Conservation (phyloP, 2,113 vertebrate genomes). For the Vicugna pacos region DNA sequence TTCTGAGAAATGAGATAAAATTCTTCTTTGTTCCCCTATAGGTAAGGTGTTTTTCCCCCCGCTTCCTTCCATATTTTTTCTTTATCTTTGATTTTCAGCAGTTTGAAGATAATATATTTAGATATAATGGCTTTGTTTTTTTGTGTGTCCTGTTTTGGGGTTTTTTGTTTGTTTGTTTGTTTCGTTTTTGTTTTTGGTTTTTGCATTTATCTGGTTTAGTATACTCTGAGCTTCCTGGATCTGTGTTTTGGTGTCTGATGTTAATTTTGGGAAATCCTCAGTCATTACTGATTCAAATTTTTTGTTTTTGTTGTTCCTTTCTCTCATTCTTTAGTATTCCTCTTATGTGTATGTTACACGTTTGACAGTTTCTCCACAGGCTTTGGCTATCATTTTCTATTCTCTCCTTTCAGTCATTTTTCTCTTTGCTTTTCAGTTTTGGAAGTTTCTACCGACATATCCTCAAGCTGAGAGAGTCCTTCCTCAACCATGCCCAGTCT, state of each 20-base stretch:
- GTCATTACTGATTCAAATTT: not conserved
- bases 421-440: not conserved
- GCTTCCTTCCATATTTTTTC: not conserved
- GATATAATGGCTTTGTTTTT: no score
- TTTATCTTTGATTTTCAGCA: not conserved
- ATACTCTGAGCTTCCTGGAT: not conserved
- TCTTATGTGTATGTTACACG: not conserved
- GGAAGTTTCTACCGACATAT: not conserved
- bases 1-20: not conserved
- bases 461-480: not conserved
- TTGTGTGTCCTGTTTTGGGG: not conserved
- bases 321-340: not conserved
- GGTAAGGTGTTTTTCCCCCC: not conserved
- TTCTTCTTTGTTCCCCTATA: not conserved
- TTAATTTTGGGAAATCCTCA: not conserved
- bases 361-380: not conserved
- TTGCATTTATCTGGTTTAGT: not conserved
- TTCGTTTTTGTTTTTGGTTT: not conserved
- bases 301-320: not conserved
- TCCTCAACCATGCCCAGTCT: not conserved
- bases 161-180: not conserved
- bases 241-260: not conserved
- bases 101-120: not conserved
- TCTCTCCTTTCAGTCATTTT: not conserved
- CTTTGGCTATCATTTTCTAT: not conserved